Evolutionary conservation across 1,140 invertebrate species (phyloP).

Genomic region (Thereuonema tuberculata): DNA sequence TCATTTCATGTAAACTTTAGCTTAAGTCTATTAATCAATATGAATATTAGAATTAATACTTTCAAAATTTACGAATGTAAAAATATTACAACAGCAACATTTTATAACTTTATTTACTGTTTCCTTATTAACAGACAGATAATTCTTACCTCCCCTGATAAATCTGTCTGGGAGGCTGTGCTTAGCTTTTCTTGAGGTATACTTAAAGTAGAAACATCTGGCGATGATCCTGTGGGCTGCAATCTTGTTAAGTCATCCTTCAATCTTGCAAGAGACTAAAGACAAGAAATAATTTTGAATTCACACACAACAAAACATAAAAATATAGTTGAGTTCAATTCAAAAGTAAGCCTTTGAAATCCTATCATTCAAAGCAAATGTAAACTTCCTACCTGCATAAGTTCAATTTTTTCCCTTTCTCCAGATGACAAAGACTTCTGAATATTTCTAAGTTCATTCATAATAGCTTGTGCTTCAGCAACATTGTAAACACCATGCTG

Average conservation of each 20-base stretch:
- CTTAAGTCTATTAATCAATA: too few relatives aligned
- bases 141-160: constrained; percentile 60
- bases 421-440: constrained; percentile 78
- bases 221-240: constrained; percentile 57
- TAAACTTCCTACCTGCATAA: constrained; percentile 57
- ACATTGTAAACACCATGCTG: constrained; percentile 78
- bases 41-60: too few relatives aligned
- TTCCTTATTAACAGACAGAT: too few relatives aligned
- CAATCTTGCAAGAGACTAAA: constrained; percentile 62
- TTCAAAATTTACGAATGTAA: too few relatives aligned
- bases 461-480: constrained; percentile 82
- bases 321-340: neutral
- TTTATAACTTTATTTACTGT: too few relatives aligned
- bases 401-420: constrained; percentile 79
- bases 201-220: constrained; percentile 65
- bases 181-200: constrained; percentile 68
- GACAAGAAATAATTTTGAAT: constrained; percentile 2
- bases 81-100: too few relatives aligned
- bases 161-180: constrained; percentile 87
- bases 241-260: constrained; percentile 82
- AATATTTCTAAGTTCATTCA: constrained; percentile 80
- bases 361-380: too few relatives aligned
- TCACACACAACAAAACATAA: neutral
- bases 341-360: neutral
- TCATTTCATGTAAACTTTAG: too few relatives aligned